phyloP scores from a whole-genome alignment of 2,797 vertebrate genomes.

The Ispidina lecontei region DNA sequence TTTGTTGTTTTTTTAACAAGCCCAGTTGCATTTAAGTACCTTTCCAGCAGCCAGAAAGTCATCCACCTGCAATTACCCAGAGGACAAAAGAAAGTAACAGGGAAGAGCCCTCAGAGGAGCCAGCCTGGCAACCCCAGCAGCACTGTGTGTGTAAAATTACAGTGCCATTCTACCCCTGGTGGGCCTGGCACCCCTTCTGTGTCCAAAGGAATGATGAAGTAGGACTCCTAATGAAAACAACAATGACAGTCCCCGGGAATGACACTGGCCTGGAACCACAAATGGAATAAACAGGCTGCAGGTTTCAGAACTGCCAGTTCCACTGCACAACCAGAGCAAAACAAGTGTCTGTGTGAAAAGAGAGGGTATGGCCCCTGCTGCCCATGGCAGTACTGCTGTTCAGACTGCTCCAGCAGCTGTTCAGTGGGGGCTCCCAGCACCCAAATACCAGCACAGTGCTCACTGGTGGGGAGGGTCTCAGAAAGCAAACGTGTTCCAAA shows the following conservation, averaged over 20 bases:
- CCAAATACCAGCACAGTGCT: background rate
- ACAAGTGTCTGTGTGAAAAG: background rate
- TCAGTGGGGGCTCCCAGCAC: background rate
- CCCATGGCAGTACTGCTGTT: background rate
- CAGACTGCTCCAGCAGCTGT: background rate
- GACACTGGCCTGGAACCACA: background rate
- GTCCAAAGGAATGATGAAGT: conserved; percentile 38
- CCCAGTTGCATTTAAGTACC: background rate
- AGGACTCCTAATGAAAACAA: background rate
- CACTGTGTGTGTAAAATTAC: conserved; percentile 29
- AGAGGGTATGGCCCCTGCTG: background rate
- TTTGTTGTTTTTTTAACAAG: background rate
- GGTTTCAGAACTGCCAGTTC: conserved; percentile 4
- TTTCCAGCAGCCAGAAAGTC: conserved; percentile 25
- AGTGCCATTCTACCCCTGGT: background rate
- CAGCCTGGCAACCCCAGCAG: conserved; percentile 18
- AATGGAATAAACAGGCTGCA: conserved; percentile 21
- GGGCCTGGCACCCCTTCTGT: background rate
- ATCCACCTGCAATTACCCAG: conserved; percentile 20
- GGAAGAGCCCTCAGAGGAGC: conserved; percentile 39
- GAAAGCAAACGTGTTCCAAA: background rate
- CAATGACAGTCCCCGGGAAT: conserved; percentile 4
- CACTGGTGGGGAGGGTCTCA: accelerated
- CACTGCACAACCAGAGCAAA: background rate
- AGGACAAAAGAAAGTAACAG: conserved; percentile 59